These are phyloP conservation scores for Patella depressa DNA, from an alignment of 2,888 invertebrate species.

Conservation along the genomic window DNA sequence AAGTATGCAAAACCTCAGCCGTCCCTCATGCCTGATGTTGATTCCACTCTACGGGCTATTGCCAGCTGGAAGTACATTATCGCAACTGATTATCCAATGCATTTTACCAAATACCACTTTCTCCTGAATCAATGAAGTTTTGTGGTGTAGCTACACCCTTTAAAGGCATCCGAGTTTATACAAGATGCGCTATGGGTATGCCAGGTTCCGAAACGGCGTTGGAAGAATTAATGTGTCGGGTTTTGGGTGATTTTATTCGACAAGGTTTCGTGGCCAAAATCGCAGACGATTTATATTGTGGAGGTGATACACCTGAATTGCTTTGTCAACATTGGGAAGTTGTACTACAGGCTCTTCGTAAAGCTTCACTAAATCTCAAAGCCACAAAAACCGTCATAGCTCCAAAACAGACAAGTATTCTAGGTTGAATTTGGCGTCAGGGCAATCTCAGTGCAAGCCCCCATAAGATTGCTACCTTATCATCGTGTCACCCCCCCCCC, in stretches of 20 bases:
- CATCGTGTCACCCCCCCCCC: neutral
- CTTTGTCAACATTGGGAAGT: conserved; percentile 20
- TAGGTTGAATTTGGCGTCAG: neutral
- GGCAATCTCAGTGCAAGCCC: neutral
- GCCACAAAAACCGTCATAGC: too few species aligned
- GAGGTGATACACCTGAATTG: conserved; percentile 19
- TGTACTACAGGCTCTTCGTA: conserved; percentile 23
- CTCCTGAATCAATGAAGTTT: too few species aligned
- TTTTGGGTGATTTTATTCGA: conserved; percentile 27
- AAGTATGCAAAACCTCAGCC: conserved; percentile 25
- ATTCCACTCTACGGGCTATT: conserved; percentile 26
- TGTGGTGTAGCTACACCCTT: too few species aligned
- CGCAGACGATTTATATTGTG: conserved; percentile 36
- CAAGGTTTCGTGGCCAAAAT: conserved; percentile 34
- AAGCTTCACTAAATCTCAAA: neutral
- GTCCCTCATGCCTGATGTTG: conserved; percentile 34
- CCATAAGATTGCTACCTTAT: neutral
- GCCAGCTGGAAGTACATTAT: conserved; percentile 40
- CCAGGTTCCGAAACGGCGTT: too few species aligned
- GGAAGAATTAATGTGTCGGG: conserved; percentile 32
- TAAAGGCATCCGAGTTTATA: too few species aligned
- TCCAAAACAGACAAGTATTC: too few species aligned
- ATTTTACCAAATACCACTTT: conserved; percentile 49
- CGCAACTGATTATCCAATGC: conserved; percentile 38
- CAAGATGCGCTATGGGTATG: too few species aligned